A percentile compares a stretch with the other conserved stretches of the same genome.
These are phyloP conservation scores for Gracilinanus agilis DNA, from an alignment of 2,113 vertebrate genomes.

Conservation along the genomic window DNA sequence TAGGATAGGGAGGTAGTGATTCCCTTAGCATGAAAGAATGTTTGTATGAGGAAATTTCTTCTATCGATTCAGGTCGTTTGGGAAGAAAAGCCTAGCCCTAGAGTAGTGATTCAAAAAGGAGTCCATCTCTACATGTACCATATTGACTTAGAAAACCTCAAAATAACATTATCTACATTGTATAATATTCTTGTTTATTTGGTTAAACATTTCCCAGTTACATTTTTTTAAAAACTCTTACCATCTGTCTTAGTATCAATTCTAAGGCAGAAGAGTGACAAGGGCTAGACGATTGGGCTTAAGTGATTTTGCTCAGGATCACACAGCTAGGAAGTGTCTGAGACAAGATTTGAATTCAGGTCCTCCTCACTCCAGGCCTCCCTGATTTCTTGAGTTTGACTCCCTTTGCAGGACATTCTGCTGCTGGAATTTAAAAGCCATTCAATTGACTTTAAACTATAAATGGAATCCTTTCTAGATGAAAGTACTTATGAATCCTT, in stretches of 20 bases:
- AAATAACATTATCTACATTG: background rate
- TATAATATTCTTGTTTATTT: background rate
- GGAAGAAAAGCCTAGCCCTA: background rate
- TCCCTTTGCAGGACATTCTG: background rate
- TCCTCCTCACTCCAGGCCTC: background rate
- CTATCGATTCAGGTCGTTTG: background rate
- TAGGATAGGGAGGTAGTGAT: background rate
- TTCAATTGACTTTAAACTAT: background rate
- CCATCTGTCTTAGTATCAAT: no score
- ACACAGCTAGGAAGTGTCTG: no score
- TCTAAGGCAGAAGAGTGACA: no score
- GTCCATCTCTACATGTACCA: background rate
- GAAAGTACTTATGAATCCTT: background rate
- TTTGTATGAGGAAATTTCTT: background rate
- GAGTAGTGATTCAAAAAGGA: background rate
- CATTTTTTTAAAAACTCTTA: background rate
- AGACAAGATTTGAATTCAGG: no score
- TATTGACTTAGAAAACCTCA: background rate
- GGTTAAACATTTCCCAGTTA: background rate
- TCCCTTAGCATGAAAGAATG: background rate
- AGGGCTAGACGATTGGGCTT: no score
- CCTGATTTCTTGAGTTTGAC: background rate
- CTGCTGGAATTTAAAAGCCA: background rate
- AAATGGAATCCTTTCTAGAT: background rate
- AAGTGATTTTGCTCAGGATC: no score